These are phyloP conservation scores for Bombyx mori DNA, from an alignment of 1,140 invertebrate genomes.

Conservation along the genomic window ASM3026992v2 NC_085112.1:10061501-10062000, in stretches of 20 bases:
- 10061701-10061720: no score
- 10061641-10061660: no score
- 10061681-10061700: no score
- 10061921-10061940: slow-evolving; percentile 40
- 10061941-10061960: slow-evolving; percentile 30
- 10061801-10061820: slow-evolving; percentile 30
- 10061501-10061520: no score
- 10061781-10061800: slow-evolving; percentile 13
- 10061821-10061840: slow-evolving; percentile 14
- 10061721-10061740: no score
- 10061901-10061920: slow-evolving; percentile 45
- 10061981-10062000: slow-evolving; percentile 25
- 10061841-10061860: slow-evolving; percentile 43
- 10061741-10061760: neutral
- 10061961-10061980: slow-evolving; percentile 28
- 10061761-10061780: slow-evolving; percentile 12
- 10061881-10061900: slow-evolving; percentile 46
- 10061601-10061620: no score
- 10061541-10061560: no score
- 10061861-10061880: slow-evolving; percentile 40
- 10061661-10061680: no score
- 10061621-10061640: no score
- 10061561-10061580: no score
- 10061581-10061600: no score
- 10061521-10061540: no score